Conservation (phyloP, 2,888 invertebrate species). For the Amphiduros pacificus region DNA sequence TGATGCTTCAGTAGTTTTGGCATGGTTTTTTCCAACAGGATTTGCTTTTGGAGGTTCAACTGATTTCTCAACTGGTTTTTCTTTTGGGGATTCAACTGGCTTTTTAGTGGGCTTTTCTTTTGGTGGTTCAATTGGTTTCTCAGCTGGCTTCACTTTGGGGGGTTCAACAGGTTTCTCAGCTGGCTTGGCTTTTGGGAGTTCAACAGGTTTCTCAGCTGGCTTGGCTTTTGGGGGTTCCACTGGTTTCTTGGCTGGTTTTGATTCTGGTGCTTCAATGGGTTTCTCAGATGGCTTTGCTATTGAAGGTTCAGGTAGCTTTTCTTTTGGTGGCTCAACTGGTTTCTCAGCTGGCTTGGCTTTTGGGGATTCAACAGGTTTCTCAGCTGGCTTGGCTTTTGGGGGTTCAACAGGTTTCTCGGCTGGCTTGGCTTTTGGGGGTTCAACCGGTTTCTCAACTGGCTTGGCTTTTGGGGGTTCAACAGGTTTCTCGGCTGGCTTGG, state of each 20-base stretch:
- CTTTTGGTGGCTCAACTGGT: background rate
- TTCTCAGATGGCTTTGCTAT: background rate
- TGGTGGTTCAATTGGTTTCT: slow-evolving; percentile 1
- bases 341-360: background rate
- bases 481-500: background rate
- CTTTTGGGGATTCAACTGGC: too few species aligned
- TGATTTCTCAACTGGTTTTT: too few species aligned
- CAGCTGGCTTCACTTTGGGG: background rate
- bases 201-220: background rate
- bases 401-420: background rate
- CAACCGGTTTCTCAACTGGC: background rate
- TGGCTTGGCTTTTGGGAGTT: background rate
- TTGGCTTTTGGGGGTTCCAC: background rate
- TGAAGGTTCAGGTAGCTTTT: background rate
- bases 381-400: background rate
- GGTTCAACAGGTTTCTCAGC: background rate
- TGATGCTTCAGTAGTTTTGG: too few species aligned
- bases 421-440: background rate
- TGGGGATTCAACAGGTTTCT: background rate
- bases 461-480: background rate
- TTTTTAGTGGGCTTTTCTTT: too few species aligned
- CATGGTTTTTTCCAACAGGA: too few species aligned
- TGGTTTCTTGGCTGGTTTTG: background rate
- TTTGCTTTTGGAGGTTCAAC: too few species aligned
- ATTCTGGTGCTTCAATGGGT: too few species aligned